Evolutionary conservation across 2,797 vertebrate genomes (phyloP).

Genomic region (Rhinella marina): DNA sequence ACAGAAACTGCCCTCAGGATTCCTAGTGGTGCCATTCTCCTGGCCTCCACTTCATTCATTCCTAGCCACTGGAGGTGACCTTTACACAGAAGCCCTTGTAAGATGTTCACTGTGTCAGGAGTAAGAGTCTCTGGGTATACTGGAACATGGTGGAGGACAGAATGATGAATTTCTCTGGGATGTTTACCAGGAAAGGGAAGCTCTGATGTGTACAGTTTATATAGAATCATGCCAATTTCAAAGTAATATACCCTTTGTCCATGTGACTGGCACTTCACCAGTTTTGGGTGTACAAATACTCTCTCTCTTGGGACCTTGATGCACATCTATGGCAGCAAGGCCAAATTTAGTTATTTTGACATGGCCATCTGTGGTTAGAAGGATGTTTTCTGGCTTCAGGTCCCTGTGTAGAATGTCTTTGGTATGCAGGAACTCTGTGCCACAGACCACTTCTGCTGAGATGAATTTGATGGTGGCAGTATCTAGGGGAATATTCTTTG

Average conservation of each 20-base stretch:
- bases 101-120: no score
- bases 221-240: neutral
- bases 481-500: no score
- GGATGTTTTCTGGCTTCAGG: neutral
- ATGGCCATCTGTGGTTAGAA: neutral
- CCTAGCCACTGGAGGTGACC: no score
- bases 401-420: no score
- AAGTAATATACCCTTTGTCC: neutral
- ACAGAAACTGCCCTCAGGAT: neutral
- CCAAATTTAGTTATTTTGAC: neutral
- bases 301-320: neutral
- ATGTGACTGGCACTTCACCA: neutral
- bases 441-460: no score
- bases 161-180: neutral
- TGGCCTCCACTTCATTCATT: neutral
- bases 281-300: neutral
- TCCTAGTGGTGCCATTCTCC: neutral
- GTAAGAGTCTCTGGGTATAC: no score
- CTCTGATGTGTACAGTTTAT: neutral
- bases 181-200: neutral
- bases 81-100: no score
- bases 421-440: no score
- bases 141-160: neutral
- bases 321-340: neutral
- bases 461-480: no score